A percentile compares a stretch with the other conserved stretches of the same genome.
Conservation (phyloP, 2,888 invertebrate species). For the Hymenopus coronatus region DNA sequence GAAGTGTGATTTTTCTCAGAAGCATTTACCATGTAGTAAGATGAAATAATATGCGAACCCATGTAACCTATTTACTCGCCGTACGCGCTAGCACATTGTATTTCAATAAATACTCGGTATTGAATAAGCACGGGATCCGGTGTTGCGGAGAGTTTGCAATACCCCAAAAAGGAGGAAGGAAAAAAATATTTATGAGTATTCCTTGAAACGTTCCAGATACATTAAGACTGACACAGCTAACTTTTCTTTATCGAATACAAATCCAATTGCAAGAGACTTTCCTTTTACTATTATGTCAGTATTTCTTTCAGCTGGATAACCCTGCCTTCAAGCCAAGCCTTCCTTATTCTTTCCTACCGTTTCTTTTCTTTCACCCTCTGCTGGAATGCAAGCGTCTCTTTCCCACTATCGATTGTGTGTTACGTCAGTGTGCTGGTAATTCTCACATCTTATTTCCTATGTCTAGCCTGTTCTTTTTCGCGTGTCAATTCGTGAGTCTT, state of each 20-base stretch:
- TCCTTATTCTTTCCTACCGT: background rate
- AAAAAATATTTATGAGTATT: no score
- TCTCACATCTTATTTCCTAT: background rate
- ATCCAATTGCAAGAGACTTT: background rate
- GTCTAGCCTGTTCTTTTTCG: background rate
- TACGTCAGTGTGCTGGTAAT: background rate
- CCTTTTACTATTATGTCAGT: background rate
- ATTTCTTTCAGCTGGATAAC: background rate
- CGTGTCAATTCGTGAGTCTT: background rate
- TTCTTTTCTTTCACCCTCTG: background rate
- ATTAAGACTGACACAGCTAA: background rate
- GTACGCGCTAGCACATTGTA: no score
- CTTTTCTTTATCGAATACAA: background rate
- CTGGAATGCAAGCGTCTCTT: background rate
- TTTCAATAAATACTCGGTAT: no score
- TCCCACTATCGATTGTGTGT: background rate
- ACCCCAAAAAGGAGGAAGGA: no score
- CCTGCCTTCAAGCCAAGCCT: background rate
- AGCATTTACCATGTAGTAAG: no score
- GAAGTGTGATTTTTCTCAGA: no score
- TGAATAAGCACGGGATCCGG: no score
- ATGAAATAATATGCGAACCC: no score
- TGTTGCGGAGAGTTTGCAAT: no score
- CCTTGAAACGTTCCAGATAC: background rate
- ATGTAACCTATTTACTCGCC: no score